These are phyloP conservation scores for Platichthys stellatus DNA, from an alignment of 2,113 vertebrate species.

Conservation along the genomic window DNA sequence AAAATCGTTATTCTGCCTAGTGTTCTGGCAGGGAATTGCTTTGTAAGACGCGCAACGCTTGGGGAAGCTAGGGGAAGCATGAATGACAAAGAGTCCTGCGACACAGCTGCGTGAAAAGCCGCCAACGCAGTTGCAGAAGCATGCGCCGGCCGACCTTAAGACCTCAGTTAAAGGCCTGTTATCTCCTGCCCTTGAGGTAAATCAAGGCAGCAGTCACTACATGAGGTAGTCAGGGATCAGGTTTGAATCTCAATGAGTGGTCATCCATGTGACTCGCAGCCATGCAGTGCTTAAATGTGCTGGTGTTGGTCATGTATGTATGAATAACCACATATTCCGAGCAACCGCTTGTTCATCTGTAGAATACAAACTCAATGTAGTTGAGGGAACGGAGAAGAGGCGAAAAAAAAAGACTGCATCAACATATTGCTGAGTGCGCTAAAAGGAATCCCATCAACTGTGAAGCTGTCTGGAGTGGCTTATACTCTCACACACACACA, in stretches of 20 bases:
- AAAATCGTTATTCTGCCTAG: too few species aligned
- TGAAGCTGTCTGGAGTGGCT: slow-evolving; percentile 56
- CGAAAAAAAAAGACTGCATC: slow-evolving; percentile 36
- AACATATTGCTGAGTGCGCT: slow-evolving; percentile 71
- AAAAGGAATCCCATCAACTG: slow-evolving; percentile 68
- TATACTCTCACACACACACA: slow-evolving; percentile 22
- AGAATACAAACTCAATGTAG: slow-evolving; percentile 59
- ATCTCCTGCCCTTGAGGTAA: background rate
- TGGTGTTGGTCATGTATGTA: slow-evolving; percentile 35
- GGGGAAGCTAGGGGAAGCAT: too few species aligned
- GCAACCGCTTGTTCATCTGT: slow-evolving; percentile 22
- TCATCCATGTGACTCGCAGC: background rate
- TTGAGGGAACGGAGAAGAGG: slow-evolving; percentile 28
- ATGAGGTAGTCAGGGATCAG: background rate
- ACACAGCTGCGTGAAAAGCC: too few species aligned
- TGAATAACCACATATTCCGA: slow-evolving; percentile 62
- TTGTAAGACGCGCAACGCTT: too few species aligned
- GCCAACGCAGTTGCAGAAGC: too few species aligned
- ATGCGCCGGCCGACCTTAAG: too few species aligned
- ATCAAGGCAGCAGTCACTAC: background rate
- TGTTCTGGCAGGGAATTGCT: too few species aligned
- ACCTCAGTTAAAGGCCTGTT: background rate
- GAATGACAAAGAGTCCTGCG: too few species aligned
- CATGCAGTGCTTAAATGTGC: background rate
- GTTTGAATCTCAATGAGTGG: background rate